Evolutionary conservation across 1,140 invertebrate genomes (phyloP), one percentile per base, ranked within the genome.

Genomic region (Ips typographus): DNA sequence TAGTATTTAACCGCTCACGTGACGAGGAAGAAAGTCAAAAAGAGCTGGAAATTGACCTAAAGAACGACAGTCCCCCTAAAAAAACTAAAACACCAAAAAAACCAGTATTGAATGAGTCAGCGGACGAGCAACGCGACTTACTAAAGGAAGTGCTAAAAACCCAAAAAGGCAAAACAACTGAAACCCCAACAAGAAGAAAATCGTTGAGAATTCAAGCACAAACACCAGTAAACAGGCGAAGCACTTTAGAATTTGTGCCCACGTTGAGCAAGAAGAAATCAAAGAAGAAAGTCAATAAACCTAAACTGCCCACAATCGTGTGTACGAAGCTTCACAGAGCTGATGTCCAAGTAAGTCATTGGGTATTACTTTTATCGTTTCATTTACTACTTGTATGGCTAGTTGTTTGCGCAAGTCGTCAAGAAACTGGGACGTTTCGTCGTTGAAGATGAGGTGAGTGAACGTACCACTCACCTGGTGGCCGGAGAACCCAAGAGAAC

Each of bases 381-480:
- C 1, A 37, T 44, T 44, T 37, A 39, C 51, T 36, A 37, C 36
- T n/a, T 44, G 4, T 40, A 37, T n/a, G 61, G 59, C 36, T 61
- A 70, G 68, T 1, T 71, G 36, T 77, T 80, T 60, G 62, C 68
- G 44, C 71, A 83, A 77, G 80, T 82, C 64, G 77, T 86, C 8
- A 79, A 77, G 56, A 78, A 81, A 72, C 70, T 86, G 52, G 82
- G 83, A 43, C 74, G 75, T 40, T 83, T 85, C 73, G 71, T 77
- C 6, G 62, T 85, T 58, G 83, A 84, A 75, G 75, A 80, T 40
- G 80, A 76, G 42, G 84, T 86, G 5, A 82, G 75, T 53, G 75
- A 75, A 38, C 79, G 76, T 39, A 86, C 85, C 2, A 86, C 84
- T 40, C 85, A 87, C 75, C 72, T 87, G 59, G 79, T 87, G 2